These are phyloP conservation scores for Ochropleura leucogaster DNA, from an alignment of 2,888 invertebrate species.

Conservation along the genomic window DNA sequence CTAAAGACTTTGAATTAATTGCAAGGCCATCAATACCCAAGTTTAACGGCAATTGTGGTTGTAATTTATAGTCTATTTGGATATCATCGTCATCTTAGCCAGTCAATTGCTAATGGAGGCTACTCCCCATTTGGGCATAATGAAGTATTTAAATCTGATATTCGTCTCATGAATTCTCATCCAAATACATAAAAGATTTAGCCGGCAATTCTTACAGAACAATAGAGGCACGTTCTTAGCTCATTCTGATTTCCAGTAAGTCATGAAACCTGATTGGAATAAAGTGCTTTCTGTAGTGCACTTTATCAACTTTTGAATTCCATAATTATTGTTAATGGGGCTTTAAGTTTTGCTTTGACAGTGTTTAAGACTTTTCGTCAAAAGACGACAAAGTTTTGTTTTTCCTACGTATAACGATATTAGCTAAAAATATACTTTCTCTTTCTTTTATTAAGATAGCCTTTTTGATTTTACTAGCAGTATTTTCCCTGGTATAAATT, in stretches of 20 bases:
- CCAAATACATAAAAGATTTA: slow-evolving; percentile 27
- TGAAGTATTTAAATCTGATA: slow-evolving; percentile 28
- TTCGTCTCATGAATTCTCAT: slow-evolving; percentile 28
- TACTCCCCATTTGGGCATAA: slow-evolving; percentile 26
- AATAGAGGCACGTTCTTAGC: slow-evolving; percentile 31
- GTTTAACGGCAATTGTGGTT: slow-evolving; percentile 33
- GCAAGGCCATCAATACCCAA: slow-evolving; percentile 40
- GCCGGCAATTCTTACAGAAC: slow-evolving; percentile 28
- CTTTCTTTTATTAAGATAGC: not conserved
- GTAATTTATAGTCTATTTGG: slow-evolving; percentile 33
- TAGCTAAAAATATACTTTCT: not conserved
- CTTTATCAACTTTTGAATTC: slow-evolving; percentile 31
- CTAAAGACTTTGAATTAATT: slow-evolving; percentile 54
- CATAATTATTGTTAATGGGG: slow-evolving; percentile 12
- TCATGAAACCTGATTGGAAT: slow-evolving; percentile 26
- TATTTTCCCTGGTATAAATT: slow-evolving; percentile 15
- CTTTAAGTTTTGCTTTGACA: not conserved
- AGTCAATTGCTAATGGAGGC: not conserved
- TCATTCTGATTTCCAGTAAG: slow-evolving; percentile 37
- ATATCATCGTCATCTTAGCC: slow-evolving; percentile 25
- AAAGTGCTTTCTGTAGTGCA: slow-evolving; percentile 37
- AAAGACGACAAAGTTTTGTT: not conserved
- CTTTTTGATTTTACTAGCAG: not conserved
- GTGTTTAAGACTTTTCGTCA: not conserved
- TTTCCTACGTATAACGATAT: not conserved